Evolutionary conservation across 2,113 vertebrate species (phyloP), one percentile per base, ranked within the genome.

Genomic region (Felis chaus): DNA sequence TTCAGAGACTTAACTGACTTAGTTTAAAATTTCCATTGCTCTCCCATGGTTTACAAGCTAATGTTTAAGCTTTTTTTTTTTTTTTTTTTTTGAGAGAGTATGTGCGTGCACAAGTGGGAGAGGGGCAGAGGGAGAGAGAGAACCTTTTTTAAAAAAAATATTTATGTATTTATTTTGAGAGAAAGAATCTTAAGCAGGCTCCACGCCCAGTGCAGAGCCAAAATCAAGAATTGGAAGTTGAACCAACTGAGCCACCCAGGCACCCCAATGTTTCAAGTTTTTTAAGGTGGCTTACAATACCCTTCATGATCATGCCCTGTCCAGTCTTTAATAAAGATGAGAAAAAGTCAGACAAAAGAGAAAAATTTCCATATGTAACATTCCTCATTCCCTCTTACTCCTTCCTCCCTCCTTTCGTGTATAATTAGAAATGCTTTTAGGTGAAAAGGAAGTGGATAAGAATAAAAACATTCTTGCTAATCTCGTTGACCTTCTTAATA

Each of bases 371-470:
- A 36, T 31, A 61, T 33, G 2, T 87, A 74, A 80, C 15, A 33
- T 69, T 31, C 19, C 25, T 83, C n/a, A 19, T 95, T 92, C 53
- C 50, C 19, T 94, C 55, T 87, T 48, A 61, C 0, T 61, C 9
- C 31, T 55, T 76, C 14, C 7, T 81, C 39, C 6, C 14, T 69
- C 36, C 29, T 39, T 88, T 31, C 25, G 18, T 27, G 36, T 74
- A 31, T 41, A 86, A 48, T 88, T 91, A 89, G 53, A 73, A 57
- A 55, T 61, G 45, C 53, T 92, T 96, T 85, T 92, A 94, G 63
- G 19, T 94, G 55, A 25, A 50, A 89, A 92, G 41, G 27, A 84
- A 96, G 79, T 92, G 33, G 71, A 66, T 71, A 65, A 87, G 29
- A 84, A 71, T 86, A 82, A 91, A 94, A 65, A 48, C 36, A 41